Evolutionary conservation across 2,888 invertebrate genomes (phyloP).

Genomic region (Galerucella pusilla): DNA sequence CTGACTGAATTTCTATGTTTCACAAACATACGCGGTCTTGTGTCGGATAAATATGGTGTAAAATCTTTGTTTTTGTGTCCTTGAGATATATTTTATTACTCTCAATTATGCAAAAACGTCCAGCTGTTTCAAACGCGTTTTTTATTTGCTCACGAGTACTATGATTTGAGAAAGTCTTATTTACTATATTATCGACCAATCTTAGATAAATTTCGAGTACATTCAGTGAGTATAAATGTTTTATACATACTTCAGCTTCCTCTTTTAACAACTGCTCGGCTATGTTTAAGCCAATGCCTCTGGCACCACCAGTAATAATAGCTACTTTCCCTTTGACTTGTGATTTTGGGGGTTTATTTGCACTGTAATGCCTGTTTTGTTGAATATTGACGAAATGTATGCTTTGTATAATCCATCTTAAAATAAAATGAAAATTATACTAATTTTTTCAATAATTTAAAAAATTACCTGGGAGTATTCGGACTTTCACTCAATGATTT

Average conservation of each 20-base stretch:
- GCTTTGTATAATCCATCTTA: neutral
- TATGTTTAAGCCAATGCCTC: constrained; percentile 75
- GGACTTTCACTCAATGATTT: neutral
- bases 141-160: too few relatives aligned
- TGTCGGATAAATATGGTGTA: too few relatives aligned
- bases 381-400: neutral
- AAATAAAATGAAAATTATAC: neutral
- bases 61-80: too few relatives aligned
- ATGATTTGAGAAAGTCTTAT: too few relatives aligned
- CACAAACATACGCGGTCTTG: too few relatives aligned
- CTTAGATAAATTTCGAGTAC: too few relatives aligned
- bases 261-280: constrained; percentile 74
- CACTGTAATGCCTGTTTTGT: neutral
- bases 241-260: constrained; percentile 71
- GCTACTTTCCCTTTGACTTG: constrained; percentile 74
- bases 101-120: too few relatives aligned
- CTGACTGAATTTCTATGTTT: too few relatives aligned
- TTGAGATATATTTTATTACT: too few relatives aligned
- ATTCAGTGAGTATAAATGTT: neutral
- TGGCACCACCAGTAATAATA: constrained; percentile 76
- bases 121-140: too few relatives aligned
- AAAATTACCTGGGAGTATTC: constrained; percentile 16
- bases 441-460: neutral
- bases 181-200: too few relatives aligned
- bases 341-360: constrained; percentile 13